A percentile compares a stretch with the other conserved stretches of the same genome.
Evolutionary conservation across 1,140 invertebrate species (phyloP).

Genomic region (Holcopasites calliopsidis): DNA sequence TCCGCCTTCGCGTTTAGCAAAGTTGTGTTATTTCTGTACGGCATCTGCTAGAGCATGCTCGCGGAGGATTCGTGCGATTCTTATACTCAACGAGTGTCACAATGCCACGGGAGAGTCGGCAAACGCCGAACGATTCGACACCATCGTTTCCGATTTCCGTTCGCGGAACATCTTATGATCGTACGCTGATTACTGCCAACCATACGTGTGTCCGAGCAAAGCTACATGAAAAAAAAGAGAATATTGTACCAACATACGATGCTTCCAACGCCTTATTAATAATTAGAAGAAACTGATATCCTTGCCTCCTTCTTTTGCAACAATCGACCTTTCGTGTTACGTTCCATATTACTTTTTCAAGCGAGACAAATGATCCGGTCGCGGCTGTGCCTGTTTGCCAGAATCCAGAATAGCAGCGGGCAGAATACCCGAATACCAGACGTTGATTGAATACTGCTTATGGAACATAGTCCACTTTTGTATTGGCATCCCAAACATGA

Average conservation of each 20-base stretch:
- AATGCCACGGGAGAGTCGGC: not conserved
- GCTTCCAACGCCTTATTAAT: not conserved
- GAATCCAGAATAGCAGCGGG: conserved; percentile 55
- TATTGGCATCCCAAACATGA: too few relatives aligned
- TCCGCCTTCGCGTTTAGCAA: conserved; percentile 54
- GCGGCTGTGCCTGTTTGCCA: conserved; percentile 44
- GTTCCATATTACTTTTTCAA: not conserved
- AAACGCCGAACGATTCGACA: not conserved
- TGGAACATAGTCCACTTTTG: not conserved
- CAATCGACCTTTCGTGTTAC: not conserved
- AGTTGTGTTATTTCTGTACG: conserved; percentile 60
- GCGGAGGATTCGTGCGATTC: conserved; percentile 1
- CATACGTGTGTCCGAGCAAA: too few relatives aligned
- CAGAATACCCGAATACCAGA: conserved; percentile 44
- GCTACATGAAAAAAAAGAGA: not conserved
- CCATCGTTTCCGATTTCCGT: not conserved
- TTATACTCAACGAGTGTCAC: not conserved
- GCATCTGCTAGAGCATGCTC: conserved; percentile 11
- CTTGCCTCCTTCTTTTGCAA: too few relatives aligned
- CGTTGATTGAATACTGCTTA: conserved; percentile 14
- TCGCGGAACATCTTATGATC: too few relatives aligned
- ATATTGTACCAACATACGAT: not conserved
- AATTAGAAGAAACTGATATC: too few relatives aligned
- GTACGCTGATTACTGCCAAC: too few relatives aligned
- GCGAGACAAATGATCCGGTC: conserved; percentile 5